These are phyloP conservation scores for Apogon talboti DNA, from an alignment of 2,797 vertebrate species.

Conservation along the genomic window DNA sequence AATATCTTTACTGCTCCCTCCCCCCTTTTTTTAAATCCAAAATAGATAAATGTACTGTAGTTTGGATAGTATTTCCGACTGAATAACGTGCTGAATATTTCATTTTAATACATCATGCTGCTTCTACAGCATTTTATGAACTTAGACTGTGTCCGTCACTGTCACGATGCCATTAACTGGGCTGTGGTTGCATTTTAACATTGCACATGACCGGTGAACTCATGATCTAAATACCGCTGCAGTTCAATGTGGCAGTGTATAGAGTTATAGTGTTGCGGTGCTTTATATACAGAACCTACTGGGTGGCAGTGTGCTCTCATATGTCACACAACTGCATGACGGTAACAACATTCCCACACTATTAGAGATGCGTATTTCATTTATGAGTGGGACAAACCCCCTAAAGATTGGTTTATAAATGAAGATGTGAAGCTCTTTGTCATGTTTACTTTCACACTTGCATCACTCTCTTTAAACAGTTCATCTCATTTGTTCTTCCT, in stretches of 20 bases:
- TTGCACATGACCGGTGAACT: constrained; percentile 33
- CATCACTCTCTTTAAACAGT: constrained; percentile 27
- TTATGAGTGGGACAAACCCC: constrained; percentile 50
- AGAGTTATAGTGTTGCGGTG: constrained; percentile 35
- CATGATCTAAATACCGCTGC: constrained; percentile 41
- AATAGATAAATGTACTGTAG: not conserved
- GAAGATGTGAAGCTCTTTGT: constrained; percentile 40
- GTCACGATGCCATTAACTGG: not conserved
- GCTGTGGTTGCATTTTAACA: constrained; percentile 21
- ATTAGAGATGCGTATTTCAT: constrained; percentile 38
- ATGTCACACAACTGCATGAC: constrained; percentile 70
- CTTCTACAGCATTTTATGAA: not conserved
- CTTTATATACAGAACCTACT: constrained; percentile 49
- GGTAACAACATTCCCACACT: constrained; percentile 69
- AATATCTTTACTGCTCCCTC: not conserved
- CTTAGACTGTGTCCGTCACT: not conserved
- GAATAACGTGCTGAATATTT: not conserved
- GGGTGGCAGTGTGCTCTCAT: constrained; percentile 50
- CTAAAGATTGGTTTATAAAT: constrained; percentile 43
- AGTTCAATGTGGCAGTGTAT: constrained; percentile 33
- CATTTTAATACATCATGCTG: not conserved
- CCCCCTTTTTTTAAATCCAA: not conserved
- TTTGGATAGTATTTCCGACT: not conserved
- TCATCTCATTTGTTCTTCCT: constrained; percentile 15
- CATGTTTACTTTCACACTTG: constrained; percentile 17